Base-by-base conservation (phyloP, 2,797 vertebrate species). In the Amazona finschi region DNA sequence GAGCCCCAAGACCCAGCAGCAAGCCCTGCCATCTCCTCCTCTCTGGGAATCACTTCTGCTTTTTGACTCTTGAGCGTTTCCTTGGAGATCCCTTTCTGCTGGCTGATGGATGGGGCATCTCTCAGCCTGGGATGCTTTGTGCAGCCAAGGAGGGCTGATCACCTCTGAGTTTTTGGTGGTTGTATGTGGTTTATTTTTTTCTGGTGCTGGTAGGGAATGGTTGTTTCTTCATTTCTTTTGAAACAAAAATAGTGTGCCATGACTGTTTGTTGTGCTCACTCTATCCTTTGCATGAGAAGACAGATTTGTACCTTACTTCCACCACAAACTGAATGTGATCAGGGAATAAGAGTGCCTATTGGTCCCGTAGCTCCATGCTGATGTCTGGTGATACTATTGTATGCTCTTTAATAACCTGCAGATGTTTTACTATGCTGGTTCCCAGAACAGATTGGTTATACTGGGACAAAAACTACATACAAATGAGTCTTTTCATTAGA, bases 161-260 rank as follows among this genome's bases (percentile, higher is more conserved):
- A 12, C 12, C 27, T 75, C 55, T 30, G 66, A 69, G 25, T 1
- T 25, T 77, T 62, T 44, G 38, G 38, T 15, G 31, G 8, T 8
- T 18, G 55, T 36, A 22, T 58, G 38, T 39, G 11, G 4, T 30
- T 11, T 11, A 22, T 5, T 43, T 60, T 69, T 15, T 41, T 7
- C 20, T 74, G 2, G 21, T 49, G 53, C 5, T 25, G 22, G 2
- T 70, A 9, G 11, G 7, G 8, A 15, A 15, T 50, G 3, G 0
- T 60, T 53, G 24, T 76, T 92, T 75, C 74, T 44, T 82, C n/a
- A 8, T 25, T 33, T 43, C 8, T 69, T 82, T 75, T 46, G 30
- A 53, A 94, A 50, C 18, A 53, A 70, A 73, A 79, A 17, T 12
- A 47, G 12, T 3, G 9, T 73, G n/a, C 43, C 8, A 0, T 28